phyloP scores from a whole-genome alignment of 2,888 invertebrate genomes.

The Cartodere bifasciata region DNA sequence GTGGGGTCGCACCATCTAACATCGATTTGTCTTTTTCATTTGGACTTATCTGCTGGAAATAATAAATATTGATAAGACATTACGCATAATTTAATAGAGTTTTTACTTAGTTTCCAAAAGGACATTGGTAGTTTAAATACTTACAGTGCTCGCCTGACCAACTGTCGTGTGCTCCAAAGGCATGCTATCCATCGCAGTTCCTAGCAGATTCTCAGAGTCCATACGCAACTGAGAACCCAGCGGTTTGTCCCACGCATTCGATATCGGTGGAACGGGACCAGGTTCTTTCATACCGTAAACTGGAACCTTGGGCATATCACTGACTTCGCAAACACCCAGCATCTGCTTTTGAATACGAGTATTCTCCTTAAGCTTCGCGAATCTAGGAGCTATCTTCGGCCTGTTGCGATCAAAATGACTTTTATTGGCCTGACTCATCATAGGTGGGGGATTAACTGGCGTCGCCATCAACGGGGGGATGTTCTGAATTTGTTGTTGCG shows the following conservation, averaged over 20 bases:
- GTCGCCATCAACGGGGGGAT: constrained; percentile 39
- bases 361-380: constrained; percentile 60
- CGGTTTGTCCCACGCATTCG: constrained; percentile 81
- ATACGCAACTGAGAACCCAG: constrained; percentile 54
- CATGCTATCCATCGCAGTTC: constrained; percentile 28
- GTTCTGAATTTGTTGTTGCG: constrained; percentile 35
- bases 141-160: too few species aligned
- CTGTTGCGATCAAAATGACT: constrained; percentile 32
- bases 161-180: constrained; percentile 29
- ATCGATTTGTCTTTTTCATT: constrained; percentile 42
- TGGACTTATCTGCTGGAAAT: too few species aligned
- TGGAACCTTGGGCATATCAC: constrained; percentile 38
- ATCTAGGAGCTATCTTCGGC: constrained; percentile 60
- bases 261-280: constrained; percentile 51
- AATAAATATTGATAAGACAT: too few species aligned
- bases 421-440: constrained; percentile 26
- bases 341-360: constrained; percentile 38
- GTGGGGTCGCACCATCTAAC: constrained; percentile 63
- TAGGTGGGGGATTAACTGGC: constrained; percentile 37
- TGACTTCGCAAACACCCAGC: constrained; percentile 33
- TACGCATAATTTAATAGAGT: too few species aligned
- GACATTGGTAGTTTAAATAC: too few species aligned
- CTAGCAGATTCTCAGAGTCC: constrained; percentile 26
- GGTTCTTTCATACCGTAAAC: constrained; percentile 27
- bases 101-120: too few species aligned